Percentiles rank a stretch among this genome's conserved stretches.
These are phyloP conservation scores for human (Homo sapiens) DNA, from an alignment of 2,113 vertebrate species.

Conservation along the genomic window GRCh38 chr7:107371501-107372000, in stretches of 20 bases:
- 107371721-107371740: neutral
- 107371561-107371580: neutral
- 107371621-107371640: neutral
- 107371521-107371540: neutral
- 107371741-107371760: neutral
- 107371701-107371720: neutral
- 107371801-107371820: neutral
- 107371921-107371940: neutral
- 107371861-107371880: neutral
- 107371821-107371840: neutral
- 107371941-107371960: neutral
- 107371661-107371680: conserved; percentile 22
- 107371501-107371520: neutral
- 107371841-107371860: neutral
- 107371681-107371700: neutral
- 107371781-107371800: neutral
- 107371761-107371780: neutral
- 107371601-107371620: neutral
- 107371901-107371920: neutral
- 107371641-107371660: neutral
- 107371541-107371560: neutral
- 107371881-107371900: neutral
- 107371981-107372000: neutral
- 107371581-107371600: neutral
- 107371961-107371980: neutral